These are phyloP conservation scores for Rana temporaria DNA, from an alignment of 2,113 vertebrate species.

Conservation along the genomic window DNA sequence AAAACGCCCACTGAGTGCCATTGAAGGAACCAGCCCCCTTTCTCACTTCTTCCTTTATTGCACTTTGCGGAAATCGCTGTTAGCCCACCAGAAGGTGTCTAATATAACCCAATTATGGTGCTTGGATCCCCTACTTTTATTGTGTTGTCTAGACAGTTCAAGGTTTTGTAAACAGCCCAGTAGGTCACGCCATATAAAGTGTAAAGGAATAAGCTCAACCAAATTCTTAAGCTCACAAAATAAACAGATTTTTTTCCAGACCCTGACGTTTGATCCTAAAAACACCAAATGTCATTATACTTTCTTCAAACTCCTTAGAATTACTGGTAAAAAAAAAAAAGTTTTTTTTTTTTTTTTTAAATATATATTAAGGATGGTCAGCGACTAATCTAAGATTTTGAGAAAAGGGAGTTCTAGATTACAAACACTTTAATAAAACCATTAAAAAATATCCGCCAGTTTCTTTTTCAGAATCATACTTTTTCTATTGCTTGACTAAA, in stretches of 20 bases:
- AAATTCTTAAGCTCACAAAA: conserved; percentile 63
- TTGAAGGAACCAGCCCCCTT: conserved; percentile 73
- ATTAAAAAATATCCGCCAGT: background rate
- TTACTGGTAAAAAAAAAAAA: background rate
- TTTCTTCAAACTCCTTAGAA: background rate
- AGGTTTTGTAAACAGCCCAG: conserved; percentile 97
- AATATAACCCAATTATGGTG: conserved; percentile 98
- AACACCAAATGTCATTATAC: conserved; percentile 22
- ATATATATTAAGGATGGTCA: background rate
- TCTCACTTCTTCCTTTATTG: conserved; percentile 78
- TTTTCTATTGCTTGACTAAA: background rate
- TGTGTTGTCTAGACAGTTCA: conserved; percentile 99
- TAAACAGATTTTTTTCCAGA: conserved; percentile 57
- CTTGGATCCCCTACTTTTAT: conserved; percentile 95
- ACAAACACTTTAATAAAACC: too few species aligned
- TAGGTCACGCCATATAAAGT: conserved; percentile 80
- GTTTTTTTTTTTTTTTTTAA: too few species aligned
- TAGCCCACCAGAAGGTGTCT: conserved; percentile 84
- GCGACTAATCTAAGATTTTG: background rate
- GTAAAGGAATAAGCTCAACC: conserved; percentile 64
- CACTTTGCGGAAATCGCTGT: conserved; percentile 85
- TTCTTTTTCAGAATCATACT: background rate
- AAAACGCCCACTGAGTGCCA: conserved; percentile 61
- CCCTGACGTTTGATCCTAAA: conserved; percentile 52
- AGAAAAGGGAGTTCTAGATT: too few species aligned